Evolutionary conservation across 2,797 vertebrate species (phyloP), one percentile per base, ranked within the genome.

Genomic region (Gila robusta): DNA sequence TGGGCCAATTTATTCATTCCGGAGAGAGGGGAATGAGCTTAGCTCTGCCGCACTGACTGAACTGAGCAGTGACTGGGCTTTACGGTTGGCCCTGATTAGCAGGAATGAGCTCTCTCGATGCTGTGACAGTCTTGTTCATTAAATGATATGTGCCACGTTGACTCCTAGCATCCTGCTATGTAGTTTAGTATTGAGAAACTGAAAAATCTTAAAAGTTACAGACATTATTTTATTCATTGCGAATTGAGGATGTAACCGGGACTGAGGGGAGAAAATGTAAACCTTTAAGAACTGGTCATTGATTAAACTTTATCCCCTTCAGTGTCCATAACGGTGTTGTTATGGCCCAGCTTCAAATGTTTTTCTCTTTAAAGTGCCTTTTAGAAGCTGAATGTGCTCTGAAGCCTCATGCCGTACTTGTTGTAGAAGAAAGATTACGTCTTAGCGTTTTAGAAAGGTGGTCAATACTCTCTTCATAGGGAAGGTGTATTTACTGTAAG

Each of bases 401-500:
- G 17, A 71, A 17, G 39, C 81, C 9, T 80, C 1, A 6, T 66
- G 26, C 14, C 64, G 14, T 59, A 41, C 37, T 59, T 69, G 35
- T 39, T 28, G 81, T 35, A 2, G 12, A 52, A 26, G 49, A 73
- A 49, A 59, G 41, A 86, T 86, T 56, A 14, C 6, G 8, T 86
- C 41, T 64, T 62, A 82, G 56, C n/a, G 9, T 70, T 81, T 82
- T 64, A 41, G 54, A 78, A 78, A 52, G 73, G 64, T 88, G 54
- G 74, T 85, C 79, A 71, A 82, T 85, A 78, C 39, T 35, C 32
- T 82, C 59, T 79, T 52, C 28, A 35, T 82, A 87, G 79, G 83
- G 86, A 69, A 74, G 81, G 64, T 70, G 66, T 85, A 86, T 90
- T 83, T 81, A 83, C 82, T 79, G 72, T 86, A 81, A 90, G 83